These are phyloP conservation scores for Cistogaster globosa DNA, from an alignment of 2,888 invertebrate genomes.

Conservation along the genomic window DNA sequence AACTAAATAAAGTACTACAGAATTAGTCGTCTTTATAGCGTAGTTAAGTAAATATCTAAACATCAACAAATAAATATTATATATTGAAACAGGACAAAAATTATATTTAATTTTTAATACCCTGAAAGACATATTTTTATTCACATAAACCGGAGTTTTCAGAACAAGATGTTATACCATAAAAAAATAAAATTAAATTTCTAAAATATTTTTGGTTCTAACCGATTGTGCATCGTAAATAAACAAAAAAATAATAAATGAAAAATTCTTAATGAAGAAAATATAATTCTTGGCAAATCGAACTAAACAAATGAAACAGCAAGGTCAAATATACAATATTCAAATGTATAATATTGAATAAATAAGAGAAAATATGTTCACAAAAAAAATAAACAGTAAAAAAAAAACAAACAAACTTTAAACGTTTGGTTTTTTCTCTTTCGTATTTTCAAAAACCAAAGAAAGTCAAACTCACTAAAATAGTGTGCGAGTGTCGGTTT, in stretches of 20 bases:
- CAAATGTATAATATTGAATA: conserved; percentile 60
- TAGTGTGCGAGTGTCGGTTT: background rate
- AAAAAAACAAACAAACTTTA: conserved; percentile 33
- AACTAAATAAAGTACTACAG: too few species aligned
- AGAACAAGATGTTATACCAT: too few species aligned
- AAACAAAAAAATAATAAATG: background rate
- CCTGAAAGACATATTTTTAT: too few species aligned
- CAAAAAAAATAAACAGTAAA: conserved; percentile 50
- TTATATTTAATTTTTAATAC: too few species aligned
- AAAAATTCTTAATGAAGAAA: background rate
- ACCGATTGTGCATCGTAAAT: background rate
- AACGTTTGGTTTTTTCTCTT: conserved; percentile 16
- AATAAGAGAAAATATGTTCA: conserved; percentile 70
- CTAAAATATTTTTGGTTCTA: background rate
- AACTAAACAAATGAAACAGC: conserved; percentile 61
- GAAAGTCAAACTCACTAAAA: background rate
- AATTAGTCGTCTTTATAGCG: too few species aligned
- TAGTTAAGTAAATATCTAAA: too few species aligned
- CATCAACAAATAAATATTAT: too few species aligned
- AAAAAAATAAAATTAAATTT: background rate
- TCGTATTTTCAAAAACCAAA: background rate
- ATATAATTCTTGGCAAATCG: conserved; percentile 62
- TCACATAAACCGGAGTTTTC: too few species aligned
- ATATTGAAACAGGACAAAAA: too few species aligned
- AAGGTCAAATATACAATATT: conserved; percentile 61